These are phyloP conservation scores for Rhingia campestris DNA, from an alignment of 2,888 invertebrate genomes.

Conservation along the genomic window DNA sequence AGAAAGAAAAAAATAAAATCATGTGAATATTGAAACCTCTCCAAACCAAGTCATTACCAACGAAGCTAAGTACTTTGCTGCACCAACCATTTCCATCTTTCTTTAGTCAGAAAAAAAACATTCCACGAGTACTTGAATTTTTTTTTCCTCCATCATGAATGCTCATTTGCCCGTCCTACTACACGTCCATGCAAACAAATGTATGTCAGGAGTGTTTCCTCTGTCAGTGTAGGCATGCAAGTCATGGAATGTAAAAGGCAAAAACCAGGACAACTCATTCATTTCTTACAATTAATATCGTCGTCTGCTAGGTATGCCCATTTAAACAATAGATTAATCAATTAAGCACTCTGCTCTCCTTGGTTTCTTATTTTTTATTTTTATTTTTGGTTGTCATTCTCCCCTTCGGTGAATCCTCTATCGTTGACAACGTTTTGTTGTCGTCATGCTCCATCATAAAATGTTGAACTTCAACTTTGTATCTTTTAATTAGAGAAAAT, in stretches of 20 bases:
- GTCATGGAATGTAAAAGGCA: slow-evolving; percentile 10
- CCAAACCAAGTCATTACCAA: neutral
- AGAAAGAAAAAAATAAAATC: neutral
- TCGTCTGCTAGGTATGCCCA: slow-evolving; percentile 50
- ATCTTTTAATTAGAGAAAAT: slow-evolving; percentile 64
- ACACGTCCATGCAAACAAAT: neutral
- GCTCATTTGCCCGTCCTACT: slow-evolving; percentile 11
- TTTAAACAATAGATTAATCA: slow-evolving; percentile 60
- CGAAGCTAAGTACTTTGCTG: neutral
- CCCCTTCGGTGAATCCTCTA: neutral
- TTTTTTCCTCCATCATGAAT: slow-evolving; percentile 1
- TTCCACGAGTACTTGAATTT: neutral
- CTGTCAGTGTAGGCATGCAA: slow-evolving; percentile 9
- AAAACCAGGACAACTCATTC: slow-evolving; percentile 60
- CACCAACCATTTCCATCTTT: slow-evolving; percentile 14
- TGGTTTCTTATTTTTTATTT: neutral
- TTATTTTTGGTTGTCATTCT: slow-evolving; percentile 5
- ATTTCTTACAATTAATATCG: slow-evolving; percentile 37
- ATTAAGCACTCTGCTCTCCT: slow-evolving; percentile 36
- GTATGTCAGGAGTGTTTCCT: slow-evolving; percentile 18
- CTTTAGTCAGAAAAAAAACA: neutral
- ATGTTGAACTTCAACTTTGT: slow-evolving; percentile 71
- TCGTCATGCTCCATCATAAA: slow-evolving; percentile 41
- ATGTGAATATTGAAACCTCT: neutral
- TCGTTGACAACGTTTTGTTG: slow-evolving; percentile 10